Base-by-base conservation (phyloP, 2,888 invertebrate species). In the Neoaliturus tenellus region DNA sequence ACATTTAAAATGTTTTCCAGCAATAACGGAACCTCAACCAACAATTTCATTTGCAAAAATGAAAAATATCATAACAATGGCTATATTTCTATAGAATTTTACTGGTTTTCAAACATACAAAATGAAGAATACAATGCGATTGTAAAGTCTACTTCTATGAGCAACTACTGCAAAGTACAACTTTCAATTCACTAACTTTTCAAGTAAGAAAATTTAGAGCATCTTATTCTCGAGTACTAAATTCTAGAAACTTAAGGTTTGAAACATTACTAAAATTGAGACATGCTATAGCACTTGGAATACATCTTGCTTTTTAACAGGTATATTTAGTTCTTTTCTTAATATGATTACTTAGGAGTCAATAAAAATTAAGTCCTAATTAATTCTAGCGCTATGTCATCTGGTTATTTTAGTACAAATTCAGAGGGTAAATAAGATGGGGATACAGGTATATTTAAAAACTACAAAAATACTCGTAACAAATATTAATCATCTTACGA, bases 141-240 rank as follows among this genome's bases (percentile, higher is more conserved):
- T 62, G 28, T 28, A 62, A 62, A 62, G 12, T 62, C 62, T 62
- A 62, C 17, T 28, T 28, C 62, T 62, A 62, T 62, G 28, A 31
- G 62, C 28, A 28, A 28, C 62, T 62, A 62, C 62, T 62, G 62
- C 31, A 28, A 62, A 62, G 17, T 25, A 62, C 14, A 12, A 31
- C 2, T 62, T 62, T 62, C 62, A 28, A 62, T 62, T 25, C 14
- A 8, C 62, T 62, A 62, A 55, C 20, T 55, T 62, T 28, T 62
- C 62, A 62, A 28, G 3, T 62, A 28, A 62, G 17, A 62, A 62
- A 62, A 55, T 55, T 23, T 20, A 62, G 62, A 62, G 62, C 1
- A 62, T 62, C n/a, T 62, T 31, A 62, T 31, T 62, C 28, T 55
- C 14, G 14, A 62, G 14, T 1, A 12, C 31, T 62, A 62, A 3